These are phyloP conservation scores for Elgonia sp. DNA, from an alignment of 2,888 invertebrate genomes.

Conservation along the genomic window DNA sequence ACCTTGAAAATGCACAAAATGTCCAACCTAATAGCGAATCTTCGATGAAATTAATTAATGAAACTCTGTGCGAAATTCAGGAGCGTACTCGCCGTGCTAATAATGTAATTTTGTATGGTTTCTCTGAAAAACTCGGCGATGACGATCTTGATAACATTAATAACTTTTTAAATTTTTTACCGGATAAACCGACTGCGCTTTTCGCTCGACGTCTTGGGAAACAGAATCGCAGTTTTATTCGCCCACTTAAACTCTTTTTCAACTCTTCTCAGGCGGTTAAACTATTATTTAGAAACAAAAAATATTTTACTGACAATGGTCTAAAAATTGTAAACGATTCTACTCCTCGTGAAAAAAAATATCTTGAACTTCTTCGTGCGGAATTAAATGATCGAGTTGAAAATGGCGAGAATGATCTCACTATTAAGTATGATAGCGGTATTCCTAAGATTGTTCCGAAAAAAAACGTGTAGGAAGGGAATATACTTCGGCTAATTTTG, in stretches of 20 bases:
- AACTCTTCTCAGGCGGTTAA: neutral
- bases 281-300: neutral
- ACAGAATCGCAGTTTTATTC: conserved; percentile 2
- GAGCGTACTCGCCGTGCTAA: conserved; percentile 12
- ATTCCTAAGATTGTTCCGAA: neutral
- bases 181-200: neutral
- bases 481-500: neutral
- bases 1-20: neutral
- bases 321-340: too few species aligned
- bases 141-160: too few species aligned
- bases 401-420: too few species aligned
- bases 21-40: neutral
- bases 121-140: too few species aligned
- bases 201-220: too few species aligned
- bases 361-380: too few species aligned
- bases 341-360: too few species aligned
- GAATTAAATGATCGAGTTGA: too few species aligned
- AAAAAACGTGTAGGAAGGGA: conserved; percentile 13
- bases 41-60: neutral
- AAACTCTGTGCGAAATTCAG: neutral
- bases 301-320: neutral
- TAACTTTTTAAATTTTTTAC: too few species aligned
- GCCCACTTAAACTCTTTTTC: conserved; percentile 17
- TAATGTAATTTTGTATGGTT: neutral
- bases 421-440: too few species aligned